Conservation (phyloP, 2,888 invertebrate species). For the Drosophila stalkeri region DNA sequence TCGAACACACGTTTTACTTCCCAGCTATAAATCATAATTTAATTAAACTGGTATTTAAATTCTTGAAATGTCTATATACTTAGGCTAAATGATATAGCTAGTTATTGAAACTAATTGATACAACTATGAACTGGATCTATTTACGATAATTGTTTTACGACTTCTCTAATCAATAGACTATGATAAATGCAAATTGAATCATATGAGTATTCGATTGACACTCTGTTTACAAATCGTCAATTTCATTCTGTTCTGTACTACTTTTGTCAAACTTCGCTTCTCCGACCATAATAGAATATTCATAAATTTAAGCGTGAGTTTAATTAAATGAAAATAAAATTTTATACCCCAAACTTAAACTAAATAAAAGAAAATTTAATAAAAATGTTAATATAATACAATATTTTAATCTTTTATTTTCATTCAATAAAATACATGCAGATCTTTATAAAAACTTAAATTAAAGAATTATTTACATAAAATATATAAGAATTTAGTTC, state of each 20-base stretch:
- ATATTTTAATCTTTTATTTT: background rate
- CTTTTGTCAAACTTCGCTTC: background rate
- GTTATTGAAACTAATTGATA: background rate
- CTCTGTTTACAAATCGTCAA: background rate
- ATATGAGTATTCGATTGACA: background rate
- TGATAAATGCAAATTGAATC: background rate
- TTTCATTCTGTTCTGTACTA: background rate
- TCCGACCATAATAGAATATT: background rate
- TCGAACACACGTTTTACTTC: constrained; percentile 20
- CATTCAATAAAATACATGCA: background rate
- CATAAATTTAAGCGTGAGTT: background rate
- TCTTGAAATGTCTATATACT: background rate
- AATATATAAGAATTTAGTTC: background rate
- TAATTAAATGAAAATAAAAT: background rate
- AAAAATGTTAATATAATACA: too few species aligned
- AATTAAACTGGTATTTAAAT: constrained; percentile 2
- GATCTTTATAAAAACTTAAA: background rate
- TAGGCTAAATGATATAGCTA: constrained; percentile 6
- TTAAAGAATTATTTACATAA: background rate
- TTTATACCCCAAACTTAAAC: background rate
- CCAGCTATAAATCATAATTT: constrained; percentile 25
- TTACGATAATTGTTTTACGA: constrained; percentile 1
- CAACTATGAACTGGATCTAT: background rate
- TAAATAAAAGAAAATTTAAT: background rate
- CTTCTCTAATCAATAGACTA: background rate